A percentile compares a stretch with the other conserved stretches of the same genome.
phyloP scores from a whole-genome alignment of 2,113 vertebrate species.

The Crotalus viridis region DNA sequence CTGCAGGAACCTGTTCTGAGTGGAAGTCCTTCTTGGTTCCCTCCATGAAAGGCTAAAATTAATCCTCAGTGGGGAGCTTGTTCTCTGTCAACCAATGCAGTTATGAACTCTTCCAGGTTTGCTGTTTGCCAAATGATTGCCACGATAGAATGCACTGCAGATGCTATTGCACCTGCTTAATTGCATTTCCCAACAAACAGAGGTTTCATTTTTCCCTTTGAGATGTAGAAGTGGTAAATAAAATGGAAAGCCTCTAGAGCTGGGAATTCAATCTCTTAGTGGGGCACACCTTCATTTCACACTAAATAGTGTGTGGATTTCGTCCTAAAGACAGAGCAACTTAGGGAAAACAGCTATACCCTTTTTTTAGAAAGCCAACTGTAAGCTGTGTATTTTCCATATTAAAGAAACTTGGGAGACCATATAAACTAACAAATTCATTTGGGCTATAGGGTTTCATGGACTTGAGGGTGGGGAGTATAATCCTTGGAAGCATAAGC shows the following conservation, averaged over 20 bases:
- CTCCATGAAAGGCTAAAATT: constrained; percentile 8
- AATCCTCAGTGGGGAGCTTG: not conserved
- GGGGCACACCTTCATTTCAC: not conserved
- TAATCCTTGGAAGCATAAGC: not conserved
- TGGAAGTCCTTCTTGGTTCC: not conserved
- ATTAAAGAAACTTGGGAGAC: not conserved
- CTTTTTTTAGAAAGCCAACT: not conserved
- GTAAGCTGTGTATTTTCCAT: not conserved
- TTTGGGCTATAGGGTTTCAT: not conserved
- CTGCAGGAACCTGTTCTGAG: not conserved
- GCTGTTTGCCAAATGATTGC: constrained; percentile 4
- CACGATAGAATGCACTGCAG: not conserved
- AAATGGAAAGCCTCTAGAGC: not conserved
- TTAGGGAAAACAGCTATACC: not conserved
- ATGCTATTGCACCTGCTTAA: constrained; percentile 22
- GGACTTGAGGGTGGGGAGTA: not conserved
- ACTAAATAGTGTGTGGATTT: not conserved
- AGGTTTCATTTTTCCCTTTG: constrained; percentile 5
- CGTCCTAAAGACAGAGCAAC: not conserved
- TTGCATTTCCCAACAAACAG: constrained; percentile 5
- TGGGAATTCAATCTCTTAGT: not conserved
- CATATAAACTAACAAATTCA: not conserved
- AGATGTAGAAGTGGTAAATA: not conserved
- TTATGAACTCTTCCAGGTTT: constrained; percentile 7
- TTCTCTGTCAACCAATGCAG: not conserved